These are phyloP conservation scores for Malacoraja senta DNA, from an alignment of 2,797 vertebrate species.

Conservation along the genomic window DNA sequence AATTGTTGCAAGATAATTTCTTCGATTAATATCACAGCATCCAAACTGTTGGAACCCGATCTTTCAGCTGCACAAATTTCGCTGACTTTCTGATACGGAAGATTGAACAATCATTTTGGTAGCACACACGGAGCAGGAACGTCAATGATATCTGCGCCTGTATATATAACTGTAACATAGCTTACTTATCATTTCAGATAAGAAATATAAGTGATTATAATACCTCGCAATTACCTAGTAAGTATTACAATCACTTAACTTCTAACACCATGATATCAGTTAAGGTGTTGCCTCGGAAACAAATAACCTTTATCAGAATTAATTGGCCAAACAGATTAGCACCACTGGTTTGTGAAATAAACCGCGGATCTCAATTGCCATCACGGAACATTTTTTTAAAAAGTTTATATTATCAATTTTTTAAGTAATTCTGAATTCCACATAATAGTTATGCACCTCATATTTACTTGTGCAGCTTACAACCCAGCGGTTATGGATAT, in stretches of 20 bases:
- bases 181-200: conserved; percentile 30
- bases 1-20: neutral
- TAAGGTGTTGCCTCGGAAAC: neutral
- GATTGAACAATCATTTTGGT: neutral
- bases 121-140: neutral
- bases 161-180: neutral
- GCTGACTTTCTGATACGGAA: neutral
- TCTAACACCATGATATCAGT: neutral
- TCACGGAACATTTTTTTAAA: neutral
- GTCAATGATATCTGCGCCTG: neutral
- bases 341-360: neutral
- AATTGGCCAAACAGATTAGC: conserved; percentile 1
- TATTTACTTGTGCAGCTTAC: no score
- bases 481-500: no score
- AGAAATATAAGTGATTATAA: no score
- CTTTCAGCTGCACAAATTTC: neutral
- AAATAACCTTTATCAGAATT: neutral
- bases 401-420: neutral
- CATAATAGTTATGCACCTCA: neutral
- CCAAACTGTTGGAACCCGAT: neutral
- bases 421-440: neutral
- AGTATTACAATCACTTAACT: conserved; percentile 20
- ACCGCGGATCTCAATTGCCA: neutral
- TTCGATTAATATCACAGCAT: no score
- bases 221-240: neutral